Percentiles rank a stretch among this genome's conserved stretches.
Evolutionary conservation across 1,140 invertebrate genomes (phyloP).

Genomic region (Anoplolepis gracilipes): DNA sequence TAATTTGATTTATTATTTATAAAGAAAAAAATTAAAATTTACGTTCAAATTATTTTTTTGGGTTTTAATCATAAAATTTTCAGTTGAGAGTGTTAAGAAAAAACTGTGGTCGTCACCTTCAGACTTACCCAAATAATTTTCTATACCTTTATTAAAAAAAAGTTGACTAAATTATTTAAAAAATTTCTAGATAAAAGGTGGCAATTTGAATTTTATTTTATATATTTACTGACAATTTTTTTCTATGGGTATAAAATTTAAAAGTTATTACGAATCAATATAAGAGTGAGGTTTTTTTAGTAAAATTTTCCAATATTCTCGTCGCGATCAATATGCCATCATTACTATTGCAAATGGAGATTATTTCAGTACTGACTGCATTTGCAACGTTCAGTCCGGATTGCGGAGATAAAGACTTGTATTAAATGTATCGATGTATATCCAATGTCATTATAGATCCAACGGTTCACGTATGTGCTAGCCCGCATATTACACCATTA

Average conservation of each 20-base stretch:
- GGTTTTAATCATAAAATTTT: no score
- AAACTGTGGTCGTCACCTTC: no score
- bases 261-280: not conserved
- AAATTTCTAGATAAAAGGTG: not conserved
- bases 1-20: no score
- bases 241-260: not conserved
- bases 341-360: not conserved
- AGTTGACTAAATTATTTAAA: not conserved
- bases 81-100: no score
- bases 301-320: not conserved
- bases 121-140: no score
- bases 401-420: constrained; percentile 1
- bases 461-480: not conserved
- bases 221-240: not conserved
- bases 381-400: constrained; percentile 2
- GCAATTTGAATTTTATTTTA: not conserved
- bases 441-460: constrained; percentile 8
- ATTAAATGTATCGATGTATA: constrained; percentile 19
- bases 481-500: constrained; percentile 38
- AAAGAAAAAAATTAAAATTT: no score
- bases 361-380: constrained; percentile 23
- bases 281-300: not conserved
- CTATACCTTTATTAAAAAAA: not conserved
- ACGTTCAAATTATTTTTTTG: no score
- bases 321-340: not conserved